phyloP scores from a whole-genome alignment of 2,113 vertebrate genomes.

The Hydrochoerus hydrochaeris region DNA sequence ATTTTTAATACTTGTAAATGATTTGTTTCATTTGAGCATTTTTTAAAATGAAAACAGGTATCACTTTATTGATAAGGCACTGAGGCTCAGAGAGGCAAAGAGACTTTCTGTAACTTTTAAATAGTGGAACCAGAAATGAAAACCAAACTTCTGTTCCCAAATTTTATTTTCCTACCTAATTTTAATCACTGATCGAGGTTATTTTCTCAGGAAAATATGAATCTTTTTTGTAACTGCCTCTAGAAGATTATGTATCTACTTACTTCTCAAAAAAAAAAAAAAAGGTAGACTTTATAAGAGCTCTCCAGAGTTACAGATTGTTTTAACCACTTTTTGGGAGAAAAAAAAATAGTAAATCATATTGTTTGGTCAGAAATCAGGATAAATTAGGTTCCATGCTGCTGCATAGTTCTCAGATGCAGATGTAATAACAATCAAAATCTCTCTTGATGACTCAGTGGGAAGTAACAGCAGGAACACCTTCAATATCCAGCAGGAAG shows the following conservation, averaged over 20 bases:
- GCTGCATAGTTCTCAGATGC: conserved; percentile 51
- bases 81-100: background rate
- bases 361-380: conserved; percentile 65
- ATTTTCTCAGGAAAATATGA: background rate
- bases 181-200: background rate
- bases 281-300: background rate
- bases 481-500: conserved; percentile 62
- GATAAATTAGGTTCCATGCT: conserved; percentile 35
- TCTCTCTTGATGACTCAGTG: conserved; percentile 66
- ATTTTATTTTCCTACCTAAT: background rate
- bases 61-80: background rate
- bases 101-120: background rate
- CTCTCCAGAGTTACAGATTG: background rate
- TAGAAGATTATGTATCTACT: background rate
- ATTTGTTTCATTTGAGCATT: background rate
- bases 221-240: background rate
- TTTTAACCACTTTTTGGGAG: conserved; percentile 13
- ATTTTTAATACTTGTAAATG: background rate
- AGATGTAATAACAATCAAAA: conserved; percentile 73
- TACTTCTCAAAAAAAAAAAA: background rate
- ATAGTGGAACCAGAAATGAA: background rate
- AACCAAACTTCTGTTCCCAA: background rate
- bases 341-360: background rate
- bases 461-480: conserved; percentile 59
- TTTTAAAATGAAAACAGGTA: background rate